Base-by-base conservation (phyloP, 2,113 vertebrate species). In the Malurus cyaneus region DNA sequence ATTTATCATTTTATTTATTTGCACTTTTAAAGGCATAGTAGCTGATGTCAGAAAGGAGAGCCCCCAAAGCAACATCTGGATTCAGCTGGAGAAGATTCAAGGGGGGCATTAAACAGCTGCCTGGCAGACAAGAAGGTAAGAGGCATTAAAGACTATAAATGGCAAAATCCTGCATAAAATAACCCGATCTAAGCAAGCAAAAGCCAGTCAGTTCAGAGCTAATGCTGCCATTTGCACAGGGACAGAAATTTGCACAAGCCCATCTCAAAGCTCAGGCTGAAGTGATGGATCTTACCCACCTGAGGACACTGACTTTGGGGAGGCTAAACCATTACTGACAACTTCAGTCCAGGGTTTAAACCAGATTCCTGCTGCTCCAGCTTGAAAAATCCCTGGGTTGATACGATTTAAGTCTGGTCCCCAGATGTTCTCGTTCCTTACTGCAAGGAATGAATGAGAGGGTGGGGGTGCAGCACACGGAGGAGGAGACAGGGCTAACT, bases 1-100 rank as follows among this genome's bases (percentile, higher is more conserved):
- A 91, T 93, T 72, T 84, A 66, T 31, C 32, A 9, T 54, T 78
- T 62, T 92, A 93, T 93, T 93, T 85, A 85, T 96, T 92, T 94
- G n/a, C 18, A 47, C 44, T 79, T 86, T 82, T 70, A 86, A 76
- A 91, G 81, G 46, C 71, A 77, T 76, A 77, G 60, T 70, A 56
- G 54, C 50, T 91, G 44, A 67, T 89, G 54, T 84, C 86, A 92
- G 42, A 77, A 86, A 56, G 66, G 54, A 73, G 66, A 84, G 26
- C 34, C 59, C 42, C 47, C 53, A 64, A 50, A 92, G 71, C 47
- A 84, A 89, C 44, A 72, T 91, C 47, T 80, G 73, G 91, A 65
- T 89, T 86, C 59, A 86, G 44, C 74, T 76, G 83, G 62, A 89
- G 25, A 0, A 0, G 44, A 82, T 81, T 76, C 89, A 80, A 88